Evolutionary conservation across 2,113 vertebrate genomes (phyloP), one percentile per base, ranked within the genome.

Genomic region (Bothrops jararaca): DNA sequence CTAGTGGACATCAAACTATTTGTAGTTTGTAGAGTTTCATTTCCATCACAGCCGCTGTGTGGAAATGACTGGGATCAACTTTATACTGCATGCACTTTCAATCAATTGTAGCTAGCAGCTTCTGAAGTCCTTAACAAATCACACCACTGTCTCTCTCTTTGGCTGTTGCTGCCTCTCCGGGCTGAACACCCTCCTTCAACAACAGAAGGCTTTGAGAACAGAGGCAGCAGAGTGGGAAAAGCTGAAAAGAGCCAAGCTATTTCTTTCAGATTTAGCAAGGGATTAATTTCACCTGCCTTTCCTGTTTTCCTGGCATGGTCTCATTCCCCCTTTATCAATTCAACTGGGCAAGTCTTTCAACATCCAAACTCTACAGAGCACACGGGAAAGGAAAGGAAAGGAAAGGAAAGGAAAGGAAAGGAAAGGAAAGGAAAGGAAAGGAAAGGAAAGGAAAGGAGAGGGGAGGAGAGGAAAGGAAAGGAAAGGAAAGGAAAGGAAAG

Each of bases 211-310:
- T 92, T 92, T 94, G 89, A 95, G 93, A 94, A 93, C 91, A 90
- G 69, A 91, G 94, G 93, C 95, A 94, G 93, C 50, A 60, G 52
- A 10, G 89, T 15, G 0, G 45, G 64, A 95, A 96, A 97, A 91
- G 94, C 93, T 90, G 90, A 90, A 94, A 93, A 95, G 95, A 90
- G 91, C 89, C 95, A 92, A 39, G 91, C 92, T 91, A 54, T 92
- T 0, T 1, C 48, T 60, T 87, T 90, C 88, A 85, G 1, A 0
- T 94, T 96, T 96, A 53, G 94, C 92, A 74, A 93, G 92, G 95
- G 96, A 96, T 96, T 95, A 85, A 93, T 95, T 97, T 96, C 94
- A 95, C 94, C 94, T 96, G 91, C 91, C 86, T 95, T 92, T 96
- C 89, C 53, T 15, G 85, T 94, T 95, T 86, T 91, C 85, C 88